These are phyloP conservation scores for Spondyliosoma cantharus DNA, from an alignment of 2,797 vertebrate species.

Conservation along the genomic window DNA sequence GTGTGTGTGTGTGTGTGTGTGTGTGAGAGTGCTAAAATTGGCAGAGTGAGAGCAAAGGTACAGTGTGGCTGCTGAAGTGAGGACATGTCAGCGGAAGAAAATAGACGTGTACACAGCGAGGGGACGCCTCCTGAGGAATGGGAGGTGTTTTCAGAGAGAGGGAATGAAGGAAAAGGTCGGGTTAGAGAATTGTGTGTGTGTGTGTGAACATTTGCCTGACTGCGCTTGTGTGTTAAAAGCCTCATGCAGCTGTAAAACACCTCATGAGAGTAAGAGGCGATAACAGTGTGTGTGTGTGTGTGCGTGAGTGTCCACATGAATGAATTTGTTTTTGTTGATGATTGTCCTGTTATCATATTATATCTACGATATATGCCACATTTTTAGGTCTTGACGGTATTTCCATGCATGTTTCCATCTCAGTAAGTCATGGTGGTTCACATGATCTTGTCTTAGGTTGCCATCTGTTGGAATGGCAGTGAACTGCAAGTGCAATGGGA, in stretches of 20 bases:
- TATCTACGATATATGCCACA: background rate
- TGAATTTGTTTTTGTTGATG: background rate
- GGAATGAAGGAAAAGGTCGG: background rate
- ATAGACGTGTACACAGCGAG: conserved; percentile 47
- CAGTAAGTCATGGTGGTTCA: background rate
- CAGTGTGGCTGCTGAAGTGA: conserved; percentile 56
- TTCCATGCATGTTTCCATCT: conserved; percentile 2
- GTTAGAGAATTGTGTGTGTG: background rate
- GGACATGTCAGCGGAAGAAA: conserved; percentile 60
- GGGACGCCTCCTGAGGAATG: conserved; percentile 46
- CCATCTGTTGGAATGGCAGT: conserved; percentile 52
- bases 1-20: conserved; percentile 23
- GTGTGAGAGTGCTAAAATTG: conserved; percentile 50
- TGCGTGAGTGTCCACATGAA: background rate
- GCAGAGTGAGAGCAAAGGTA: conserved; percentile 54
- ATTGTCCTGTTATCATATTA: background rate
- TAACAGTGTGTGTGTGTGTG: background rate
- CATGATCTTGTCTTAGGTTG: conserved; percentile 35
- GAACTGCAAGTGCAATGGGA: conserved; percentile 10
- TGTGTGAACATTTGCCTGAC: background rate
- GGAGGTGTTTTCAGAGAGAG: conserved; percentile 37
- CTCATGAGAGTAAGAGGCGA: background rate
- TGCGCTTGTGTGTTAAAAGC: conserved; percentile 12
- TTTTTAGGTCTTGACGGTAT: conserved; percentile 7
- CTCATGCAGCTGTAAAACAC: conserved; percentile 9